A percentile compares a stretch with the other conserved stretches of the same genome.
Evolutionary conservation across 2,797 vertebrate species (phyloP).

Genomic region (Sciurus carolinensis): DNA sequence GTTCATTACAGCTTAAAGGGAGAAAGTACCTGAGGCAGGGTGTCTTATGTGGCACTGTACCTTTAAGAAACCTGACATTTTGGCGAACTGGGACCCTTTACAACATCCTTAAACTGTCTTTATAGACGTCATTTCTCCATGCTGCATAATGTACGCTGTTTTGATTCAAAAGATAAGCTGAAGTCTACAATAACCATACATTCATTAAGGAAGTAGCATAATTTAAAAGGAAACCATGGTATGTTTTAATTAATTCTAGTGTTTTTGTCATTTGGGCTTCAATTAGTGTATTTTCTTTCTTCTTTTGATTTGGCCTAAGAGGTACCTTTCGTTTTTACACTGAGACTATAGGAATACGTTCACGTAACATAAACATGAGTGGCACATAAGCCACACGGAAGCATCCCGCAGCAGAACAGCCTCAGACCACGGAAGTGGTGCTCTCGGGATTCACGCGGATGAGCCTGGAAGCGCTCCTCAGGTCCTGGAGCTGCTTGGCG

Average conservation of each 20-base stretch:
- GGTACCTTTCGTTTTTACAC: constrained; percentile 21
- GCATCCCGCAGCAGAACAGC: neutral
- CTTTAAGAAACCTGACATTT: constrained; percentile 54
- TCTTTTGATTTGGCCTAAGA: constrained; percentile 68
- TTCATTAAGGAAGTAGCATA: constrained; percentile 62
- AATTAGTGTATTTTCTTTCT: constrained; percentile 14
- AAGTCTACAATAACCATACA: constrained; percentile 49
- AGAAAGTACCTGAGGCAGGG: accelerated
- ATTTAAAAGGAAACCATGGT: constrained; percentile 62
- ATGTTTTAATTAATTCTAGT: constrained; percentile 16
- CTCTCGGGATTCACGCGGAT: constrained; percentile 97
- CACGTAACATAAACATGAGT: constrained; percentile 56
- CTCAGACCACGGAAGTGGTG: constrained; percentile 96
- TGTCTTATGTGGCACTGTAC: constrained; percentile 44
- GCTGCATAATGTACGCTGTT: neutral
- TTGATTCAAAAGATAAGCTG: constrained; percentile 53
- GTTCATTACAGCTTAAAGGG: constrained; percentile 68
- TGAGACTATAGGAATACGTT: neutral
- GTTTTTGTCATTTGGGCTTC: constrained; percentile 33
- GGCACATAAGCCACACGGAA: neutral
- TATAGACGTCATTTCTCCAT: constrained; percentile 68
- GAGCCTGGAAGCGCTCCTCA: constrained; percentile 94
- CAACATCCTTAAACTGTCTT: constrained; percentile 47
- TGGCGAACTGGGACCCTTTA: constrained; percentile 30
- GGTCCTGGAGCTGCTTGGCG: constrained; percentile 97